These are phyloP conservation scores for Rhynchotus rufescens DNA, from an alignment of 2,797 vertebrate species.

Conservation along the genomic window DNA sequence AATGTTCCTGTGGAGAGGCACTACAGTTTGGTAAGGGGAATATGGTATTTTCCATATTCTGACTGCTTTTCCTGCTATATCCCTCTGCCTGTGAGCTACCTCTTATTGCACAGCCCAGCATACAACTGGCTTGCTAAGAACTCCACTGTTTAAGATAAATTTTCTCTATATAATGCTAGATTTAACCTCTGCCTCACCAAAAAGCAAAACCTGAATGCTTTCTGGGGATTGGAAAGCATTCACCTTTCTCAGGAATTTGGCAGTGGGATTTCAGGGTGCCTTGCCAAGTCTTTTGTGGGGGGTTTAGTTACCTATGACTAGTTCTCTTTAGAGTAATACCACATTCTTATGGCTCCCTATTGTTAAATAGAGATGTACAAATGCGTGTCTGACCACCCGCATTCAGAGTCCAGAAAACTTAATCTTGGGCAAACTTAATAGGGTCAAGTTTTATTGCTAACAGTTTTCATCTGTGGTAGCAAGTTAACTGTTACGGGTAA, in stretches of 20 bases:
- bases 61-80: not conserved
- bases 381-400: not conserved
- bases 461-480: not conserved
- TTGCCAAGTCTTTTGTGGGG: conserved; percentile 51
- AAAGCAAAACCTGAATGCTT: not conserved
- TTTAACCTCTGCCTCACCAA: not conserved
- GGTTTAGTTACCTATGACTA: conserved; percentile 43
- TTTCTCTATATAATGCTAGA: not conserved
- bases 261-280: not conserved
- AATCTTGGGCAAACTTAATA: not conserved
- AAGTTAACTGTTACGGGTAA: not conserved
- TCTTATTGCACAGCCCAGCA: not conserved
- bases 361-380: conserved; percentile 54
- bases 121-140: not conserved
- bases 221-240: not conserved
- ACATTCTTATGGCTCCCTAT: conserved; percentile 5
- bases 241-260: not conserved
- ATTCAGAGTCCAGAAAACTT: conserved; percentile 16
- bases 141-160: not conserved
- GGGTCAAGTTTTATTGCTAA: not conserved
- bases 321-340: conserved; percentile 58
- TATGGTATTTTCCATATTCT: not conserved
- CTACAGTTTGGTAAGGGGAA: not conserved
- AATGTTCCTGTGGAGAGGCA: not conserved
- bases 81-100: not conserved